phyloP scores from a whole-genome alignment of 2,888 invertebrate species.

The Agelastica alni region DNA sequence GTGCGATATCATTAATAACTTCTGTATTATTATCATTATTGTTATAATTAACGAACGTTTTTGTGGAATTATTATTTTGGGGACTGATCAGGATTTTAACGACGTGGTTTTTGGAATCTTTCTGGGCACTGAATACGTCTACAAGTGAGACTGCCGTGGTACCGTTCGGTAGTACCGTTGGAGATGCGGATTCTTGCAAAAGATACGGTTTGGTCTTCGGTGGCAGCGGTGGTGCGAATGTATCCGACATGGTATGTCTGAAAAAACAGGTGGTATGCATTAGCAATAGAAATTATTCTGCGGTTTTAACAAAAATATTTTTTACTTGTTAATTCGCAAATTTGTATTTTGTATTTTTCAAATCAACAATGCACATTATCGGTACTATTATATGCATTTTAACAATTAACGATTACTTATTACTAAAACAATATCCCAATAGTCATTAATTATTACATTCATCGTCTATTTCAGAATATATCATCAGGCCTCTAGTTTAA shows the following conservation, averaged over 20 bases:
- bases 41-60: constrained; percentile 19
- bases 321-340: no score
- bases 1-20: constrained; percentile 57
- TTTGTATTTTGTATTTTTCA: no score
- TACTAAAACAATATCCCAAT: no score
- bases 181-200: constrained; percentile 43
- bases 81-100: constrained; percentile 75
- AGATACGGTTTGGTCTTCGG: constrained; percentile 58
- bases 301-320: no score
- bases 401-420: no score
- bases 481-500: no score
- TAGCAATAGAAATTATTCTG: constrained; percentile 1
- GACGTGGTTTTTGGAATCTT: constrained; percentile 59
- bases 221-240: constrained; percentile 61
- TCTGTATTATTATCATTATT: constrained; percentile 44
- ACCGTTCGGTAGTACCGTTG: constrained; percentile 58
- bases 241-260: constrained; percentile 58
- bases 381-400: no score
- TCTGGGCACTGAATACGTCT: constrained; percentile 51
- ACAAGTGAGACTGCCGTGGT: constrained; percentile 41
- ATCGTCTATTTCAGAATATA: no score
- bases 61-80: constrained; percentile 49
- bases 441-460: no score
- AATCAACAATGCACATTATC: no score
- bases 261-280: constrained; percentile 26